phyloP scores from a whole-genome alignment of 2,888 invertebrate species.

The Brenthis ino region DNA sequence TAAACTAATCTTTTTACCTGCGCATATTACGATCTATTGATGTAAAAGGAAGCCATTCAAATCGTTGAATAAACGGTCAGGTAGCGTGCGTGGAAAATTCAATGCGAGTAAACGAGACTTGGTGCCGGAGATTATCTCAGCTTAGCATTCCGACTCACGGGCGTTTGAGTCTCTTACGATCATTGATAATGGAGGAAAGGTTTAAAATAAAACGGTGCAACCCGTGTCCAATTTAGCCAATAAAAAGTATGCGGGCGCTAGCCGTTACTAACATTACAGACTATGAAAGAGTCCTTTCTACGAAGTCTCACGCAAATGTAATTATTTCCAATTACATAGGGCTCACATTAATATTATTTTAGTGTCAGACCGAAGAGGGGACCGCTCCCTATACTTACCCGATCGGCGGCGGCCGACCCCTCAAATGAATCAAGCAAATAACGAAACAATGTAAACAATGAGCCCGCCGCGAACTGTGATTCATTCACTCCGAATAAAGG shows the following conservation, averaged over 20 bases:
- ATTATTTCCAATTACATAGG: conserved; percentile 67
- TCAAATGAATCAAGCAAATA: conserved; percentile 43
- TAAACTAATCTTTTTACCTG: conserved; percentile 66
- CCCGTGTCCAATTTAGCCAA: conserved; percentile 70
- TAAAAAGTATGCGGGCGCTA: conserved; percentile 75
- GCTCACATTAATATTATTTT: conserved; percentile 51
- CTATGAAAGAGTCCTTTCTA: conserved; percentile 39
- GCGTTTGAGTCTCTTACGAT: conserved; percentile 54
- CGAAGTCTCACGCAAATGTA: conserved; percentile 53
- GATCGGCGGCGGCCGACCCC: conserved; percentile 35
- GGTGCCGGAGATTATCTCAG: conserved; percentile 70
- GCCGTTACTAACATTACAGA: conserved; percentile 46
- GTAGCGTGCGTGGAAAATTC: conserved; percentile 76
- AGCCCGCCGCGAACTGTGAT: conserved; percentile 38
- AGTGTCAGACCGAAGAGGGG: conserved; percentile 25
- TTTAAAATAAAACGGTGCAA: conserved; percentile 63
- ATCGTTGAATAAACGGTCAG: conserved; percentile 69
- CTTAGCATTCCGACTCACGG: conserved; percentile 74
- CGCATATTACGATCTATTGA: conserved; percentile 54
- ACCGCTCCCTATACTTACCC: conserved; percentile 27
- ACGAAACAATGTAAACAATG: conserved; percentile 43
- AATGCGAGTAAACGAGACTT: conserved; percentile 59
- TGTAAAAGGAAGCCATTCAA: conserved; percentile 71
- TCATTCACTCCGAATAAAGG: conserved; percentile 44
- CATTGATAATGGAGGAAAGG: conserved; percentile 57